Percentiles rank a stretch among this genome's conserved stretches.
phyloP scores from a whole-genome alignment of 2,888 invertebrate genomes.

The Cacoxenus indagator region DNA sequence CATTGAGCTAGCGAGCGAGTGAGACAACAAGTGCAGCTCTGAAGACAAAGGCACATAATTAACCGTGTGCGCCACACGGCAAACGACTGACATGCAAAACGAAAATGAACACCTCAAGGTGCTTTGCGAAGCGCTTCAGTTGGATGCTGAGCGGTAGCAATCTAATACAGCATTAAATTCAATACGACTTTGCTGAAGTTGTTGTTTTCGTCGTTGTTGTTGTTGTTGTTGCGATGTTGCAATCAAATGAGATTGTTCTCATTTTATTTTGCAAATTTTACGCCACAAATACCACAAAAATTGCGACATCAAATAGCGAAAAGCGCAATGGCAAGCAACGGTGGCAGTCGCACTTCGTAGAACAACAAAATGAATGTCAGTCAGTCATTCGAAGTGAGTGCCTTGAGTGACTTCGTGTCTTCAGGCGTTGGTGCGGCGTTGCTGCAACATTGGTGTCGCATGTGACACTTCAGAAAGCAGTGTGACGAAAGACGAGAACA shows the following conservation, averaged over 20 bases:
- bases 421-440: conserved; percentile 52
- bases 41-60: conserved; percentile 44
- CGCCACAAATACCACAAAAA: conserved; percentile 63
- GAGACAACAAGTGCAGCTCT: too few species aligned
- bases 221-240: conserved; percentile 7
- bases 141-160: conserved; percentile 17
- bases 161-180: conserved; percentile 54
- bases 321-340: neutral
- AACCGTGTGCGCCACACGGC: conserved; percentile 18
- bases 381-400: conserved; percentile 37
- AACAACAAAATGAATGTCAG: conserved; percentile 19
- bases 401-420: conserved; percentile 30
- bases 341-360: neutral
- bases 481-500: neutral
- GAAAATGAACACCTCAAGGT: conserved; percentile 63
- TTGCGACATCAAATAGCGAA: conserved; percentile 46
- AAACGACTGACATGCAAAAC: conserved; percentile 54
- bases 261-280: conserved; percentile 57
- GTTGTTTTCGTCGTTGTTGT: neutral
- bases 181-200: conserved; percentile 39
- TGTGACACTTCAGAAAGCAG: conserved; percentile 48
- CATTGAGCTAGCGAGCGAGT: conserved; percentile 34
- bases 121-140: neutral
- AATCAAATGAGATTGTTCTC: conserved; percentile 50
- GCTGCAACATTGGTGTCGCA: too few species aligned